Evolutionary conservation across 1,140 invertebrate species (phyloP).

Genomic region (Zaprionus inermis): DNA sequence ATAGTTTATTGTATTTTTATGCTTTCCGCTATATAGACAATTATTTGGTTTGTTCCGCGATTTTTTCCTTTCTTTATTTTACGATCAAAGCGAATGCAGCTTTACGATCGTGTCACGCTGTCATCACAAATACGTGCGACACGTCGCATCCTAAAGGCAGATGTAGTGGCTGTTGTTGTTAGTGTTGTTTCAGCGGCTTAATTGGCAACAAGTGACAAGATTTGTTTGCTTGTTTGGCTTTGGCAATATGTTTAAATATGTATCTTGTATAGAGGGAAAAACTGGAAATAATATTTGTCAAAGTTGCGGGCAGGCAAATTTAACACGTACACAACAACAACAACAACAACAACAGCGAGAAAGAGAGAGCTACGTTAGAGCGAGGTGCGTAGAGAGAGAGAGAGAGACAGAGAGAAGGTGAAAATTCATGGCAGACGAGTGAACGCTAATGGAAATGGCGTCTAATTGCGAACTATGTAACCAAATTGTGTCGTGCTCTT

Average conservation of each 20-base stretch:
- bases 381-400: not conserved
- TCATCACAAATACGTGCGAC: constrained; percentile 5
- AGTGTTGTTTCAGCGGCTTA: constrained; percentile 33
- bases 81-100: constrained; percentile 1
- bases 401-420: not conserved
- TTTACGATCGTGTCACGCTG: constrained; percentile 39
- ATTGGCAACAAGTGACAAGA: constrained; percentile 78
- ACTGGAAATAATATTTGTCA: constrained; percentile 27
- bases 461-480: constrained; percentile 60
- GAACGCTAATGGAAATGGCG: constrained; percentile 62
- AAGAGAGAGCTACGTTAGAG: not conserved
- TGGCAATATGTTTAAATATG: constrained; percentile 38
- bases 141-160: constrained; percentile 7
- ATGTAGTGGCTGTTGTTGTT: not conserved
- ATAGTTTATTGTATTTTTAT: not conserved
- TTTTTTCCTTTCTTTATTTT: not conserved
- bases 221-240: constrained; percentile 43
- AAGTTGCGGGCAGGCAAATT: constrained; percentile 57
- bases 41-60: not conserved
- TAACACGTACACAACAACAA: not conserved
- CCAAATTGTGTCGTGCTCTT: constrained; percentile 26
- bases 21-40: not conserved
- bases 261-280: not conserved
- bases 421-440: constrained; percentile 43
- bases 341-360: not conserved